A percentile compares a stretch with the other conserved stretches of the same genome.
Conservation (phyloP, 2,797 vertebrate species). For the Scarus forsteni region DNA sequence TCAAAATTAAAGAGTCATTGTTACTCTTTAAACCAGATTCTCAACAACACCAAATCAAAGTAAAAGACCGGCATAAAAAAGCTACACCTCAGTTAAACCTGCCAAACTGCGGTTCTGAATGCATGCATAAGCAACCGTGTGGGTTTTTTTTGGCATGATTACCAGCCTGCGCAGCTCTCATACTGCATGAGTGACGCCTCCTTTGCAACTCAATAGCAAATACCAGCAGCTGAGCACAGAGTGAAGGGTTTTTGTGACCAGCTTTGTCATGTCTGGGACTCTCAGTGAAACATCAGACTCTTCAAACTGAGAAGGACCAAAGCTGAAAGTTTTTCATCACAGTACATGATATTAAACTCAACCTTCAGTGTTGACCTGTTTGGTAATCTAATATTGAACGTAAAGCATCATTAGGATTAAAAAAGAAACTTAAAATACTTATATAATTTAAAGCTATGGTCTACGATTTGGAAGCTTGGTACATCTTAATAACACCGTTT, state of each 20-base stretch:
- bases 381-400: not conserved
- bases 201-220: conserved; percentile 18
- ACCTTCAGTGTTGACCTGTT: not conserved
- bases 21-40: no score
- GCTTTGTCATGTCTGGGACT: conserved; percentile 27
- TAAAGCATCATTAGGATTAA: no score
- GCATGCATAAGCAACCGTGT: no score
- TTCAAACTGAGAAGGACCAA: conserved; percentile 3
- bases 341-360: conserved; percentile 3
- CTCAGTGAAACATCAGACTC: conserved; percentile 27
- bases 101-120: no score
- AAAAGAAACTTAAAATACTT: not conserved
- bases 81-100: no score
- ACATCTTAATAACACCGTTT: no score
- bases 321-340: conserved; percentile 5
- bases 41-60: no score
- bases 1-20: no score
- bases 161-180: not conserved
- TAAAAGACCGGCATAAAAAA: no score
- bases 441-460: no score
- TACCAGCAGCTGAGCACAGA: conserved; percentile 28
- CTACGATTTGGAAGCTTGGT: no score
- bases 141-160: not conserved
- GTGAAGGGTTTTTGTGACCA: conserved; percentile 24
- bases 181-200: conserved; percentile 6